Evolutionary conservation across 2,797 vertebrate species (phyloP).

Genomic region (Petrocephalus sullivani): DNA sequence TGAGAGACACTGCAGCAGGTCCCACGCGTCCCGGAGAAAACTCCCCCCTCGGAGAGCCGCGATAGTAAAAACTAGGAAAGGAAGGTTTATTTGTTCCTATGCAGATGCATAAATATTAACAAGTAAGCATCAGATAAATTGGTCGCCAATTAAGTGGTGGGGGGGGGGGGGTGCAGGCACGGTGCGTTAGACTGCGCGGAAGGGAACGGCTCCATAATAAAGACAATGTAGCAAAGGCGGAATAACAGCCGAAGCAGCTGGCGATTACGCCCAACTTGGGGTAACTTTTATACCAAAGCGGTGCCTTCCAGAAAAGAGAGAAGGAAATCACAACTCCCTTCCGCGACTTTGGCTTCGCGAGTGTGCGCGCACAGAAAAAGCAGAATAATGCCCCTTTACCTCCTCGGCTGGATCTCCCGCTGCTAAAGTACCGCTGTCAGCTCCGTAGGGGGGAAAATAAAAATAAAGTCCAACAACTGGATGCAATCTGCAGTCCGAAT

Average conservation of each 20-base stretch:
- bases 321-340: background rate
- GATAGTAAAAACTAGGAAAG: background rate
- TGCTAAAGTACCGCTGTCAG: constrained; percentile 29
- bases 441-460: background rate
- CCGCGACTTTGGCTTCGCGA: background rate
- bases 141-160: background rate
- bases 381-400: constrained; percentile 31
- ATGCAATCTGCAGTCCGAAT: constrained; percentile 32
- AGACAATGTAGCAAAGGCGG: background rate
- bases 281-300: background rate
- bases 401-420: constrained; percentile 28
- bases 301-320: background rate
- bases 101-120: background rate
- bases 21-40: background rate
- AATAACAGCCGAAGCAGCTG: background rate
- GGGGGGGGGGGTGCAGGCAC: background rate
- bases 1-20: background rate
- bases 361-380: background rate
- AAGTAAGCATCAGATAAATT: background rate
- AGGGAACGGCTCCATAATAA: background rate
- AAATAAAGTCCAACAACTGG: constrained; percentile 27
- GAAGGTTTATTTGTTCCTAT: background rate
- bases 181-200: background rate
- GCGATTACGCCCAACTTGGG: background rate
- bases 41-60: background rate